phyloP scores from a whole-genome alignment of 2,797 vertebrate species.

The Meda fulgida region DNA sequence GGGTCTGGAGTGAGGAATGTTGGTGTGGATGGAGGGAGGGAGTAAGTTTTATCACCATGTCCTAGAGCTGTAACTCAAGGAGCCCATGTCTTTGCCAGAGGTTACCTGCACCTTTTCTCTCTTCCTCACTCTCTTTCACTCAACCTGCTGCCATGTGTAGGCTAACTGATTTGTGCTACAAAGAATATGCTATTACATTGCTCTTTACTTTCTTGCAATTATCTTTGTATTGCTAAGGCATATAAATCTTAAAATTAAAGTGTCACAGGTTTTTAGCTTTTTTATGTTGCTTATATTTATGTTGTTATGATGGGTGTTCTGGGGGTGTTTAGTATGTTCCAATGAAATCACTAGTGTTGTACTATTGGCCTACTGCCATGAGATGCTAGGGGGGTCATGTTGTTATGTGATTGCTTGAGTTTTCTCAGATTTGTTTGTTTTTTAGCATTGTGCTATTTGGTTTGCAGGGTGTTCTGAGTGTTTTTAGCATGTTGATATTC shows the following conservation, averaged over 20 bases:
- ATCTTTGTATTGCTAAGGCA: background rate
- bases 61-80: constrained; percentile 31
- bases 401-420: too few species aligned
- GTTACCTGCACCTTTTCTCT: constrained; percentile 2
- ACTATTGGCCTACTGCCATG: too few species aligned
- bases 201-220: background rate
- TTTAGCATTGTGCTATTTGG: too few species aligned
- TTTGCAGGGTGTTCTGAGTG: too few species aligned
- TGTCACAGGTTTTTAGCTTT: background rate
- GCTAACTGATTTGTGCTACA: background rate
- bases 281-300: too few species aligned
- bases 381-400: too few species aligned
- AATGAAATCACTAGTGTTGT: too few species aligned
- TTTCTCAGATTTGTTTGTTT: too few species aligned
- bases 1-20: constrained; percentile 50
- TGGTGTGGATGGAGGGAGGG: constrained; percentile 43
- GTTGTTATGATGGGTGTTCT: too few species aligned
- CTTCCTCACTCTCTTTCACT: background rate
- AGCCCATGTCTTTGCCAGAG: constrained; percentile 17
- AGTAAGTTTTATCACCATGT: constrained; percentile 41
- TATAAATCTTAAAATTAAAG: background rate
- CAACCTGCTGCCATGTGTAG: background rate
- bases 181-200: background rate
- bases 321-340: too few species aligned
- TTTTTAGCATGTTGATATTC: too few species aligned